Conservation (phyloP, 2,113 vertebrate species). For the Agapornis roseicollis region DNA sequence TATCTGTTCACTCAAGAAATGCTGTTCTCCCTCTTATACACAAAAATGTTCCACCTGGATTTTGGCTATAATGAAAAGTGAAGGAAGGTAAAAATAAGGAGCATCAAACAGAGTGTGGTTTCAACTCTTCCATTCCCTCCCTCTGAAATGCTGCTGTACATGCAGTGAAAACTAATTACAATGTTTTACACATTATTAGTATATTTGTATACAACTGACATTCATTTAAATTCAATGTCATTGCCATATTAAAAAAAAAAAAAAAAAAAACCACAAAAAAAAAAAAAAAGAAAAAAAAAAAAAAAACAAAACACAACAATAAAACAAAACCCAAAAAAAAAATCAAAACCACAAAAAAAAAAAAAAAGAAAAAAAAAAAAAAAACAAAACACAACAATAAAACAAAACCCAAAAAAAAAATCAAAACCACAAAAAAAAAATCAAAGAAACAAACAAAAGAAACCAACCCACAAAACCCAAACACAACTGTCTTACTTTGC, state of each 20-base stretch:
- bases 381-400: not conserved
- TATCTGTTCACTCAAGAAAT: not conserved
- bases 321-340: not conserved
- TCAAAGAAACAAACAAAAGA: not conserved
- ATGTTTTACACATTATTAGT: not conserved
- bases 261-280: not conserved
- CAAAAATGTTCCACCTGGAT: not conserved
- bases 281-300: not conserved
- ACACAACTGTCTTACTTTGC: rapidly evolving
- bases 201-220: not conserved
- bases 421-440: not conserved
- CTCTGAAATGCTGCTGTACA: not conserved
- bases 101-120: not conserved
- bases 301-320: not conserved
- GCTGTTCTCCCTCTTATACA: not conserved
- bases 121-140: not conserved
- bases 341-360: not conserved
- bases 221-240: not conserved
- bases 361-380: not conserved
- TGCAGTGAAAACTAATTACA: not conserved
- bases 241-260: not conserved
- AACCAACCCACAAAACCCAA: not conserved
- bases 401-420: not conserved
- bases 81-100: not conserved
- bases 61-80: not conserved